Evolutionary conservation across 1,140 invertebrate species (phyloP).

Genomic region (Drosophila bifasciata): DNA sequence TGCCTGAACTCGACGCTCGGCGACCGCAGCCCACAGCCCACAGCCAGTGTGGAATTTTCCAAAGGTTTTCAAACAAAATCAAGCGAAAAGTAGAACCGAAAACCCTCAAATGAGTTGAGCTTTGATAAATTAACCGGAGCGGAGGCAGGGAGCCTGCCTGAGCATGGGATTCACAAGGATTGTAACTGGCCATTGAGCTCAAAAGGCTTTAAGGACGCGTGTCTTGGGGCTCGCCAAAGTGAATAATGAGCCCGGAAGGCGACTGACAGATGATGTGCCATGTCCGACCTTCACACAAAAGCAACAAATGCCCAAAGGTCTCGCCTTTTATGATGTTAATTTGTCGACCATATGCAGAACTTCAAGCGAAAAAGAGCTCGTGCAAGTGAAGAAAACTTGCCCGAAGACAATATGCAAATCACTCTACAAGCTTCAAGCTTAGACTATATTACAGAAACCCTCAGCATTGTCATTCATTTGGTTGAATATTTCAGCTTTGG

Average conservation of each 20-base stretch:
- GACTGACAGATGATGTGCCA: conserved; percentile 28
- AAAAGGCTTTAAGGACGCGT: conserved; percentile 29
- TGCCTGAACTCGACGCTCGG: not conserved
- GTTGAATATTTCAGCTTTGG: not conserved
- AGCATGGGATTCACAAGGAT: too few species aligned
- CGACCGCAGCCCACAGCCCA: not conserved
- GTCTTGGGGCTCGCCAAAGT: conserved; percentile 20
- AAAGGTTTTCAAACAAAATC: conserved; percentile 19
- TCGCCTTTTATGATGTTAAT: conserved; percentile 54
- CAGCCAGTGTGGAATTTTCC: conserved; percentile 1
- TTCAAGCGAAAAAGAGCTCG: conserved; percentile 16
- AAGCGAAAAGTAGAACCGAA: conserved; percentile 5
- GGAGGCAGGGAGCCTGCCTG: not conserved
- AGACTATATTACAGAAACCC: not conserved
- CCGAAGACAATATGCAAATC: conserved; percentile 63
- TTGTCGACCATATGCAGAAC: conserved; percentile 31
- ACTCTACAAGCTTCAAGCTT: conserved; percentile 5
- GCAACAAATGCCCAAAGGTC: conserved; percentile 34
- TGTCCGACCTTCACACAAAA: conserved; percentile 39
- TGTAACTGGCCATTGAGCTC: conserved; percentile 6
- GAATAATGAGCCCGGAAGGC: conserved; percentile 48
- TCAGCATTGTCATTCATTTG: conserved; percentile 12
- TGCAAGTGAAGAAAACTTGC: conserved; percentile 23
- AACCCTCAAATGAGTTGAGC: conserved; percentile 34
- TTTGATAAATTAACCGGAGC: conserved; percentile 54